Evolutionary conservation across 1,140 invertebrate species (phyloP).

Genomic region (Listronotus oregonensis): DNA sequence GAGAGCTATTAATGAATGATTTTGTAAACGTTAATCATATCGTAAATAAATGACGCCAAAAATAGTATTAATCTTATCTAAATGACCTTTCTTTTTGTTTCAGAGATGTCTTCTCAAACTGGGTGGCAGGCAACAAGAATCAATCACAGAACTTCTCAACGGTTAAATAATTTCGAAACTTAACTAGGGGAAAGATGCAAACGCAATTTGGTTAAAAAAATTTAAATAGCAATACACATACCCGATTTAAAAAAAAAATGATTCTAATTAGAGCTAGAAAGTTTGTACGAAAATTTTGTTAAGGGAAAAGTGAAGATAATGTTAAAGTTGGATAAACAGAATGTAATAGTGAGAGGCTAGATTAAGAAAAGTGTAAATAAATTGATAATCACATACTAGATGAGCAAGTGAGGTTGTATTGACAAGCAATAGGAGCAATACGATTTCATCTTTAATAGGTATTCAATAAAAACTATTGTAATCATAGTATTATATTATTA

Average conservation of each 20-base stretch:
- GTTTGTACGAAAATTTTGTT: conserved; percentile 35
- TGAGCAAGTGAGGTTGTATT: conserved; percentile 45
- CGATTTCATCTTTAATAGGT: conserved; percentile 47
- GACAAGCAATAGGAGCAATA: conserved; percentile 50
- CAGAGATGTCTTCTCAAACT: conserved; percentile 88
- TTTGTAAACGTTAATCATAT: no score
- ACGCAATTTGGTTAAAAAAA: conserved; percentile 17
- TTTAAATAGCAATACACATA: conserved; percentile 39
- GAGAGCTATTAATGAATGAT: no score
- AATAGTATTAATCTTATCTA: background rate
- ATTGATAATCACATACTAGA: conserved; percentile 49
- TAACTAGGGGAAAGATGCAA: conserved; percentile 38
- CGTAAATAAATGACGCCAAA: no score
- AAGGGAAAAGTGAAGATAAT: conserved; percentile 32
- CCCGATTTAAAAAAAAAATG: conserved; percentile 23
- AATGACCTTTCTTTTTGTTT: conserved; percentile 54
- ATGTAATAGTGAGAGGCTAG: conserved; percentile 49
- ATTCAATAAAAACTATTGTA: conserved; percentile 48
- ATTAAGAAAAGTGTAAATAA: conserved; percentile 48
- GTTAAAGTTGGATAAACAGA: conserved; percentile 31
- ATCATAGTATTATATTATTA: conserved; percentile 46
- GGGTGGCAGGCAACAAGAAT: conserved; percentile 84
- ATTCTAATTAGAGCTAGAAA: conserved; percentile 36
- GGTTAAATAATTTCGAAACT: conserved; percentile 59
- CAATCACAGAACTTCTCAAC: conserved; percentile 66